A percentile compares a stretch with the other conserved stretches of the same genome.
phyloP scores from a whole-genome alignment of 2,888 invertebrate genomes.

The Hypsopygia costalis region DNA sequence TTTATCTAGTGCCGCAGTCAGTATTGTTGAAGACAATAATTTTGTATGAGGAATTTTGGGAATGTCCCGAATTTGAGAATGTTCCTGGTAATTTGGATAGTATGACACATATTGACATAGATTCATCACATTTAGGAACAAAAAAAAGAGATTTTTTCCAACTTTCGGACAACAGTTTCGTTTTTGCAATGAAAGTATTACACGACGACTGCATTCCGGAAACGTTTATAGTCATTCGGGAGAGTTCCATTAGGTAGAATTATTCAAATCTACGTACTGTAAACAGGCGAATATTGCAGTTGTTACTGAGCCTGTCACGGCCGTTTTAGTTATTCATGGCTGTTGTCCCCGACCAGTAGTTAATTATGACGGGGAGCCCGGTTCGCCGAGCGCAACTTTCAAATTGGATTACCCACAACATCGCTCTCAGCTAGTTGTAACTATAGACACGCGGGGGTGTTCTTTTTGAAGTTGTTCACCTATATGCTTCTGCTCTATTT shows the following conservation, averaged over 20 bases:
- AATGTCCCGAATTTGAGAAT: no score
- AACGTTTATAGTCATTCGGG: slow-evolving; percentile 3
- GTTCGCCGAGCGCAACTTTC: slow-evolving; percentile 17
- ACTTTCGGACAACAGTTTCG: neutral
- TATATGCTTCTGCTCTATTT: neutral
- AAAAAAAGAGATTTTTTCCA: no score
- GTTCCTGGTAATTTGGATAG: no score
- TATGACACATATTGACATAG: no score
- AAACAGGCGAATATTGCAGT: slow-evolving; percentile 5
- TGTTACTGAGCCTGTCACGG: slow-evolving; percentile 18
- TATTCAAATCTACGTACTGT: slow-evolving; percentile 8
- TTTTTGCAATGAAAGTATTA: neutral
- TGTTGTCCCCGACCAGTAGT: slow-evolving; percentile 43
- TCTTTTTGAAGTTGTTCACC: slow-evolving; percentile 8
- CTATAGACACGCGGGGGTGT: slow-evolving; percentile 1
- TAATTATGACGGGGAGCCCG: slow-evolving; percentile 53
- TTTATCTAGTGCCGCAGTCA: no score
- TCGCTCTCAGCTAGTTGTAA: slow-evolving; percentile 8
- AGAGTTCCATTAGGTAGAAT: slow-evolving; percentile 6
- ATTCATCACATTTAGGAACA: no score
- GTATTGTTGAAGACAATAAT: no score
- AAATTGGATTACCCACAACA: slow-evolving; percentile 20
- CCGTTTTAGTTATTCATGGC: slow-evolving; percentile 58
- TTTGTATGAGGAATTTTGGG: no score
- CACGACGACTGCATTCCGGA: slow-evolving; percentile 1